Evolutionary conservation across 2,113 vertebrate genomes (phyloP).

Genomic region (Planiliza haematocheilus): DNA sequence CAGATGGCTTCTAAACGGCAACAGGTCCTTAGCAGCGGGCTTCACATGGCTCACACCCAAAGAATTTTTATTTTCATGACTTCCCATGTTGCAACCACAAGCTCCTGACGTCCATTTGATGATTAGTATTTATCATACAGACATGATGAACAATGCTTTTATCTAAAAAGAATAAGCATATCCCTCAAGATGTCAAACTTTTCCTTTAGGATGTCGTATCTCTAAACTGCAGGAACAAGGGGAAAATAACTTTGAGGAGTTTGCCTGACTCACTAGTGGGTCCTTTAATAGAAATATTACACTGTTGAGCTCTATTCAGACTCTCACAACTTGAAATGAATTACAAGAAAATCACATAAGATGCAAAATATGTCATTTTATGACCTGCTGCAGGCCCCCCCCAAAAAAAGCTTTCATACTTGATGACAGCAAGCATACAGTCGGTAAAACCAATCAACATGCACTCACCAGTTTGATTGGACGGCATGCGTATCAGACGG

Average conservation of each 20-base stretch:
- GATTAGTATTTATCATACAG: background rate
- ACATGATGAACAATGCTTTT: background rate
- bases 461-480: constrained; percentile 26
- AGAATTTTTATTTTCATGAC: too few relatives aligned
- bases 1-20: too few relatives aligned
- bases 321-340: background rate
- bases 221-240: constrained; percentile 1
- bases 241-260: constrained; percentile 26
- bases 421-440: constrained; percentile 5
- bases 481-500: constrained; percentile 5
- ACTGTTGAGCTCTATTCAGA: background rate
- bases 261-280: constrained; percentile 1
- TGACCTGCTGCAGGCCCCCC: too few relatives aligned
- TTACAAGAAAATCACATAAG: too few relatives aligned
- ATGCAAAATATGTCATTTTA: background rate
- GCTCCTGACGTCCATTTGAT: too few relatives aligned
- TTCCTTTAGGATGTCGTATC: background rate
- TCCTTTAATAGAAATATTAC: constrained; percentile 8
- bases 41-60: too few relatives aligned
- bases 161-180: background rate
- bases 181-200: background rate
- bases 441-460: constrained; percentile 45
- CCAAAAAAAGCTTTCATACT: background rate
- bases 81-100: too few relatives aligned
- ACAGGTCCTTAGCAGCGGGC: too few relatives aligned